phyloP scores from a whole-genome alignment of 2,888 invertebrate species.

The Gnatocerus cornutus region DNA sequence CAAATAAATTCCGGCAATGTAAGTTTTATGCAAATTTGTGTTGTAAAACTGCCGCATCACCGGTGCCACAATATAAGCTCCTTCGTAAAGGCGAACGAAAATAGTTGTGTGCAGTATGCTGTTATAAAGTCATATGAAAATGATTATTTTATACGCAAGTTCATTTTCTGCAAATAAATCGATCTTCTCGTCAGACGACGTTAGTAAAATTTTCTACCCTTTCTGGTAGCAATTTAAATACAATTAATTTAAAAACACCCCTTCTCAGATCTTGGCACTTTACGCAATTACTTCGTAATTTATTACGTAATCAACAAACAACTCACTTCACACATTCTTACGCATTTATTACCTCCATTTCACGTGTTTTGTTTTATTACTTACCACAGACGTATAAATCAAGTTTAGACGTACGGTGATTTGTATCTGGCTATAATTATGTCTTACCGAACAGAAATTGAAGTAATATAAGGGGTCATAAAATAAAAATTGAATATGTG shows the following conservation, averaged over 20 bases:
- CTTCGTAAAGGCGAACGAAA: background rate
- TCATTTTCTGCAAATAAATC: background rate
- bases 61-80: background rate
- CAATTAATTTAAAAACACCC: constrained; percentile 4
- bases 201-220: background rate
- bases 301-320: constrained; percentile 27
- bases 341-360: constrained; percentile 9
- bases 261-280: background rate
- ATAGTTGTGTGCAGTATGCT: background rate
- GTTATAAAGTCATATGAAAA: background rate
- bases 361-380: constrained; percentile 10
- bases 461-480: constrained; percentile 2
- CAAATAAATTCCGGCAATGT: background rate
- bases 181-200: background rate
- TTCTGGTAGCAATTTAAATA: constrained; percentile 1
- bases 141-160: too few relatives aligned
- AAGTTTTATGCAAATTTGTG: background rate
- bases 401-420: constrained; percentile 14
- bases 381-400: constrained; percentile 10
- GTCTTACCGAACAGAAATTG: constrained; percentile 2
- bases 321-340: constrained; percentile 11
- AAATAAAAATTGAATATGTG: background rate
- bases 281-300: constrained; percentile 10
- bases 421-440: constrained; percentile 8
- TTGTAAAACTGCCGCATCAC: background rate